Base-by-base conservation (phyloP, 1,140 invertebrate genomes). In the Lutraria rhynchaena region DNA sequence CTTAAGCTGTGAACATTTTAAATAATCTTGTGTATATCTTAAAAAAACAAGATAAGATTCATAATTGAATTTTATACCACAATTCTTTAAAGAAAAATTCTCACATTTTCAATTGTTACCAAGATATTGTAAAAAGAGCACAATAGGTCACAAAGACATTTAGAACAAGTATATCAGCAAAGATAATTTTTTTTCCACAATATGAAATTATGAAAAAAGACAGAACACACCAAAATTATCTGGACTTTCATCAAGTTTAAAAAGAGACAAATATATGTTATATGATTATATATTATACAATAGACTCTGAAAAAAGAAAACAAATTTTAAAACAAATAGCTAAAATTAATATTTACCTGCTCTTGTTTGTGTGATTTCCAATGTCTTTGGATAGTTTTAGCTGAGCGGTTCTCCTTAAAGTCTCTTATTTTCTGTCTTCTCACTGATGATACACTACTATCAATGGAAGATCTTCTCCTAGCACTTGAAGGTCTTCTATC, bases 361-460 rank as follows among this genome's bases (percentile, higher is more conserved):
- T 82, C 60, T 24, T 61, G 15, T 61, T 57, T 58, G 44, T 83
- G 81, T n/a, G 71, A 70, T 17, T 53, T 55, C 81, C 81, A 83
- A n/a, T 65, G 51, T 61, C 65, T 46, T 60, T 83, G 81, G 27
- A 83, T 83, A 0, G 61, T 67, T 61, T 77, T 75, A 5, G 81
- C 81, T 17, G 81, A 70, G 13, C 74, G 24, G 41, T 67, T 83
- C 19, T 81, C 78, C 29, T 81, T 71, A 46, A 75, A 82, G 51
- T 46, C 53, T 46, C 65, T 41, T 7, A 82, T 69, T 41, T 75
- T 82, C 61, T 75, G 58, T 75, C 33, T 67, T 19, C 81, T 44
- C 17, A 44, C 51, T 31, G 53, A 63, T 13, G 78, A 81, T 19
- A 73, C 58, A 4, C 33, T 19, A 49, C 78, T 81, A 17, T 81